Percentiles rank a stretch among this genome's conserved stretches.
Conservation (phyloP, 2,797 vertebrate species). For the Dermochelys coriacea region DNA sequence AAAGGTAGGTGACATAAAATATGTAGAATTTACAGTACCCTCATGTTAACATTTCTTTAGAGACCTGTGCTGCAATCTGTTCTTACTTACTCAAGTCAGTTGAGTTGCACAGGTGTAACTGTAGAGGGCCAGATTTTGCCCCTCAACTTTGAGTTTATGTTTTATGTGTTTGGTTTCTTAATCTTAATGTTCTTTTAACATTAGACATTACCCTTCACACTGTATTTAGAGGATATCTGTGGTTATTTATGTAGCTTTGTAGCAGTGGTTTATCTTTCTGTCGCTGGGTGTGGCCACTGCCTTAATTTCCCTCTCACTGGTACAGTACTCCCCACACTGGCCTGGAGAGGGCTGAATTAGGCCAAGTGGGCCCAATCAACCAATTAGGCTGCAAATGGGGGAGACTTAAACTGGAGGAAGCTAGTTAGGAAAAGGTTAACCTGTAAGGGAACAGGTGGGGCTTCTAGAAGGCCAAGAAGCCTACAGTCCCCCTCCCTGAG, state of each 20-base stretch:
- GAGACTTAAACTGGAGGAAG: no score
- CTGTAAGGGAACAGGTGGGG: no score
- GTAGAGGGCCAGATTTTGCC: neutral
- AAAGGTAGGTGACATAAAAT: neutral
- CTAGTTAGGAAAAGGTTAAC: no score
- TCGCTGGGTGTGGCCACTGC: neutral
- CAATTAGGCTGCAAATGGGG: no score
- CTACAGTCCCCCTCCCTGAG: no score
- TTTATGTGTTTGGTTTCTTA: neutral
- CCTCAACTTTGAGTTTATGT: neutral
- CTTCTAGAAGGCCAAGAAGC: no score
- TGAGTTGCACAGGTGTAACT: neutral
- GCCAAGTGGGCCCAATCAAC: no score
- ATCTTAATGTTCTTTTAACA: neutral
- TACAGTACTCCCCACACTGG: neutral
- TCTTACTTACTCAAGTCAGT: neutral
- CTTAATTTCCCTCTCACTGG: neutral
- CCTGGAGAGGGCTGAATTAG: neutral
- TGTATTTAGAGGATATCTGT: neutral
- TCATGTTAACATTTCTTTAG: rapidly evolving
- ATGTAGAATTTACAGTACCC: neutral
- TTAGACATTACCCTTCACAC: neutral
- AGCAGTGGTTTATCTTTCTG: neutral
- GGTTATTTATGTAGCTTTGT: neutral
- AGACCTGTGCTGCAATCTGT: neutral